phyloP scores from a whole-genome alignment of 1,140 invertebrate genomes.

The Calycopis cecrops region DNA sequence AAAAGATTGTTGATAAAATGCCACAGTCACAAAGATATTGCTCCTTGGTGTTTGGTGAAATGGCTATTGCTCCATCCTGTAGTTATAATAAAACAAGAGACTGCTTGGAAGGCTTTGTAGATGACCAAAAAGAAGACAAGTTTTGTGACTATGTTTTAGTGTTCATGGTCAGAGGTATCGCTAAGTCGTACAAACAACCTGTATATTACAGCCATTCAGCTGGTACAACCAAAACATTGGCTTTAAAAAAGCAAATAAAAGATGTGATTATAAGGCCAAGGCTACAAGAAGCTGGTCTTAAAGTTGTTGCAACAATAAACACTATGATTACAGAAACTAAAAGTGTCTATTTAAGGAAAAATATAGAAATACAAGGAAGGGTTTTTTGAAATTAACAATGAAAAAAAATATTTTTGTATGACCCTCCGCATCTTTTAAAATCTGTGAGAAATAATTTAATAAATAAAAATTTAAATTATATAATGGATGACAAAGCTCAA shows the following conservation, averaged over 20 bases:
- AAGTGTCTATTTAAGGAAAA: not conserved
- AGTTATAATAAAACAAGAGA: too few relatives aligned
- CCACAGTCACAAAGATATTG: too few relatives aligned
- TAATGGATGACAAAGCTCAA: not conserved
- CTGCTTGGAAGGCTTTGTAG: too few relatives aligned
- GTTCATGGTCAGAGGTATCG: not conserved
- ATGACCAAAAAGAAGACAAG: not conserved
- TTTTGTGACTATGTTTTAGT: conserved; percentile 1
- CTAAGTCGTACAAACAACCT: not conserved
- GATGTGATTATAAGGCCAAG: not conserved
- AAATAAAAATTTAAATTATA: not conserved
- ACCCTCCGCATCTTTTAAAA: not conserved
- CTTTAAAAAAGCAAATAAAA: not conserved
- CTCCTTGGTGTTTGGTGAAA: too few relatives aligned
- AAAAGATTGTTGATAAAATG: too few relatives aligned
- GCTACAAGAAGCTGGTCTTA: not conserved
- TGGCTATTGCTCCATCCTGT: too few relatives aligned
- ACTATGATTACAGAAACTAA: not conserved
- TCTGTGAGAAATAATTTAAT: not conserved
- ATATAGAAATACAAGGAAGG: not conserved
- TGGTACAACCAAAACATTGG: conserved; percentile 2
- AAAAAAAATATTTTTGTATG: not conserved
- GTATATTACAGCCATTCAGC: not conserved
- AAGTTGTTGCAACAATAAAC: conserved; percentile 1
- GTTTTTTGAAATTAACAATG: not conserved